Base-by-base conservation (phyloP, 2,797 vertebrate genomes). In the Ptychobarbus kaznakovi region DNA sequence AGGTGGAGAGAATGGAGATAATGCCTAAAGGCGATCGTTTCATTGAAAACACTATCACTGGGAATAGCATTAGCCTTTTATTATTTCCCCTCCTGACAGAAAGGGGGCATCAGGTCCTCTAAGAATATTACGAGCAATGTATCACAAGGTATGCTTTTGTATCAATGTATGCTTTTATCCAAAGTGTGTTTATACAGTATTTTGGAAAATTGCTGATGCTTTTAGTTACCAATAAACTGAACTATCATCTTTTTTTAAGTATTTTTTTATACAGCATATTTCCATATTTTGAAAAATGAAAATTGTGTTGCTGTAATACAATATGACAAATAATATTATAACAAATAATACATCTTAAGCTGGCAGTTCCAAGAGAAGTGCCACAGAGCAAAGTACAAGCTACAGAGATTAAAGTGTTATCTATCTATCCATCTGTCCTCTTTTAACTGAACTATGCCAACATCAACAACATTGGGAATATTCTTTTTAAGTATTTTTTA, bases 21-120 rank as follows among this genome's bases (percentile, higher is more conserved):
- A 80, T 69, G 63, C 28, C 44, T 49, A 53, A 66, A 80, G 44
- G 44, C 2, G 12, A 38, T 51, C 7, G 0, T 53, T 80, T 81
- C 20, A 81, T 44, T 81, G 63, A 81, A 53, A 80, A 53, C 44
- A 81, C 42, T 49, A 32, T 65, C 58, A 65, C 56, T 65, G n/a
- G 38, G 22, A 80, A 46, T 13, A 49, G 10, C 16, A 65, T 80
- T 65, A 12, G 58, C 40, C 58, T 78, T 65, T 79, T 28, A 65
- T 65, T 65, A 79, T 78, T 78, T 65, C 25, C 9, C 2, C 40
- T 65, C 10, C 25, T 2, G 9, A 79, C 77, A 79, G 56, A 16
- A 46, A 42, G n/a, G 15, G 56, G 15, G n/a, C 58, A 79, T 28
- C 58, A 28, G 16, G 58, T 80, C 8, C 11, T 28, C 40, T 79